These are phyloP conservation scores for Diplodus puntazzo DNA, from an alignment of 2,797 vertebrate species.

Conservation along the genomic window DNA sequence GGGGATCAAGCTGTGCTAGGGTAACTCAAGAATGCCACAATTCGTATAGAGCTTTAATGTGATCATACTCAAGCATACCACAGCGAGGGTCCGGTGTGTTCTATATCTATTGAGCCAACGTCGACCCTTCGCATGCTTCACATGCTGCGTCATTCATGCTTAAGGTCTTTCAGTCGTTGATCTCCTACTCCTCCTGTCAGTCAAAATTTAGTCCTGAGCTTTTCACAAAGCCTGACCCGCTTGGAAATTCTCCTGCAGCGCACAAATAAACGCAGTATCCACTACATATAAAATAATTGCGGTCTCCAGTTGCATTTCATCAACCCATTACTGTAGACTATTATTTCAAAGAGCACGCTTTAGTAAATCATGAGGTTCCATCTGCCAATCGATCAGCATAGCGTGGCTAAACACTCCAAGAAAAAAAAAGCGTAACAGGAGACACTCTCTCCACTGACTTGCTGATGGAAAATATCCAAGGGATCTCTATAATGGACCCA, in stretches of 20 bases:
- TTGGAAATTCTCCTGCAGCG: conserved; percentile 8
- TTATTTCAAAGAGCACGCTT: conserved; percentile 5
- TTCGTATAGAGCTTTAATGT: conserved; percentile 43
- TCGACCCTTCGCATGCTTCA: conserved; percentile 49
- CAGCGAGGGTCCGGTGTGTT: conserved; percentile 9
- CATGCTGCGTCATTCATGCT: conserved; percentile 56
- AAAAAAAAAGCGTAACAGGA: conserved; percentile 50
- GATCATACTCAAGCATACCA: conserved; percentile 31
- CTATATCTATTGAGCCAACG: conserved; percentile 28
- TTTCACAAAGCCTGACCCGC: conserved; percentile 33
- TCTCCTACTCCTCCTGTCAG: conserved; percentile 56
- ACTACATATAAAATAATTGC: not conserved
- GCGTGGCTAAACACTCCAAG: conserved; percentile 30
- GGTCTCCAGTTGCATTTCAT: conserved; percentile 24
- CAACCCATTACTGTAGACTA: conserved; percentile 24
- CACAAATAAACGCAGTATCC: not conserved
- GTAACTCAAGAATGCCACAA: conserved; percentile 60
- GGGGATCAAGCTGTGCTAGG: conserved; percentile 48
- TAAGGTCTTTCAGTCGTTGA: conserved; percentile 39
- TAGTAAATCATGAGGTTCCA: conserved; percentile 5
- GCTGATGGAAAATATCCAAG: conserved; percentile 79
- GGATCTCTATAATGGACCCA: conserved; percentile 68
- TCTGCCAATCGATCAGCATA: conserved; percentile 22
- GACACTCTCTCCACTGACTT: conserved; percentile 49
- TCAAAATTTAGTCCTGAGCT: conserved; percentile 47